Percentiles rank a stretch among this genome's conserved stretches.
Conservation (phyloP, 2,888 invertebrate genomes). For the Seladonia tumulorum region DNA sequence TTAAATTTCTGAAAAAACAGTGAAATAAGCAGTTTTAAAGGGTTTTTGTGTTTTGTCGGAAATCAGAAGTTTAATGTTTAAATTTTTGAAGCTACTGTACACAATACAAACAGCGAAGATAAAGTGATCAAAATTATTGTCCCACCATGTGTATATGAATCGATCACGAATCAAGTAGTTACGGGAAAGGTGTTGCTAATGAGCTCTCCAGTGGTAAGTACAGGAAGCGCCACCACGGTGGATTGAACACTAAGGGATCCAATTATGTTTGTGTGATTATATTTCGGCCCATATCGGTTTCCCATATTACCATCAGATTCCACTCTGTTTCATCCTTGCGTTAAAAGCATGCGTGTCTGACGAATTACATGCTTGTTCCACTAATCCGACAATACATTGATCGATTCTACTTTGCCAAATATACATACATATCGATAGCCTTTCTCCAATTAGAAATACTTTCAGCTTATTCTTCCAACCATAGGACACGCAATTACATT, state of each 20-base stretch:
- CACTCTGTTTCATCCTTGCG: not conserved
- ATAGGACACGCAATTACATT: no score
- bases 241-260: not conserved
- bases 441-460: not conserved
- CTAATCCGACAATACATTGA: not conserved
- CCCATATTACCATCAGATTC: not conserved
- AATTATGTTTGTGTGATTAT: slow-evolving; percentile 1
- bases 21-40: no score
- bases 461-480: not conserved
- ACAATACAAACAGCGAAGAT: no score
- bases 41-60: no score
- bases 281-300: not conserved
- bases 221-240: not conserved
- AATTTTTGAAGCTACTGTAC: no score
- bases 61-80: no score
- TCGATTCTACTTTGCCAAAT: not conserved
- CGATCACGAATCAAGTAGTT: not conserved
- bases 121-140: no score
- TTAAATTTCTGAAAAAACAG: no score
- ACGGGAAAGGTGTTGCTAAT: not conserved
- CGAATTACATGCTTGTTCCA: not conserved
- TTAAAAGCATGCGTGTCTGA: not conserved
- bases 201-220: not conserved
- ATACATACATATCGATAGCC: no score
- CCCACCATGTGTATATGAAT: not conserved